phyloP scores from a whole-genome alignment of 2,113 vertebrate genomes.

The Ginglymostoma cirratum region DNA sequence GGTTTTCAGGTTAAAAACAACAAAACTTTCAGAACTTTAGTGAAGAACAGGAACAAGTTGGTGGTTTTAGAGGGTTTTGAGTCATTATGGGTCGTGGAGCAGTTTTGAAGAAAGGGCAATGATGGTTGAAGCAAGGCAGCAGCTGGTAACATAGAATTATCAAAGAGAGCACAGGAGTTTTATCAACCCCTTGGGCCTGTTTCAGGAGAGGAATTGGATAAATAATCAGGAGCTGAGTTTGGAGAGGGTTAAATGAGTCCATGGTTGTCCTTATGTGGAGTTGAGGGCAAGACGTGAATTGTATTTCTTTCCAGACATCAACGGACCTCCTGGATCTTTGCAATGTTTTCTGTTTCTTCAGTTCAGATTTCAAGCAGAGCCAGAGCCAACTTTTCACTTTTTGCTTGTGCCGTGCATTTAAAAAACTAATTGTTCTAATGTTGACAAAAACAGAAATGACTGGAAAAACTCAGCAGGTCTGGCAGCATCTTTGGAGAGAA shows the following conservation, averaged over 20 bases:
- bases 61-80: background rate
- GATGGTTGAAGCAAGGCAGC: background rate
- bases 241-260: background rate
- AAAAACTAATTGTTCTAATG: no score
- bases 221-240: background rate
- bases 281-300: background rate
- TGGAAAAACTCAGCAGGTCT: no score
- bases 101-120: background rate
- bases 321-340: background rate
- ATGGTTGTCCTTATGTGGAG: background rate
- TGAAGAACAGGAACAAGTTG: background rate
- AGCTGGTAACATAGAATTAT: background rate
- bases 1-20: background rate
- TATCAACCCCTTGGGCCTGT: background rate
- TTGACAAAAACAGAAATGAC: no score
- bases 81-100: background rate
- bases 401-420: background rate
- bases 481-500: no score
- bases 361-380: background rate
- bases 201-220: background rate
- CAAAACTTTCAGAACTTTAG: background rate
- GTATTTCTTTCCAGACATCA: background rate
- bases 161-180: background rate
- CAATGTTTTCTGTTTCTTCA: background rate
- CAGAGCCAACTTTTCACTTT: background rate